Evolutionary conservation across 2,797 vertebrate species (phyloP).

Genomic region (Poeciliopsis infans): DNA sequence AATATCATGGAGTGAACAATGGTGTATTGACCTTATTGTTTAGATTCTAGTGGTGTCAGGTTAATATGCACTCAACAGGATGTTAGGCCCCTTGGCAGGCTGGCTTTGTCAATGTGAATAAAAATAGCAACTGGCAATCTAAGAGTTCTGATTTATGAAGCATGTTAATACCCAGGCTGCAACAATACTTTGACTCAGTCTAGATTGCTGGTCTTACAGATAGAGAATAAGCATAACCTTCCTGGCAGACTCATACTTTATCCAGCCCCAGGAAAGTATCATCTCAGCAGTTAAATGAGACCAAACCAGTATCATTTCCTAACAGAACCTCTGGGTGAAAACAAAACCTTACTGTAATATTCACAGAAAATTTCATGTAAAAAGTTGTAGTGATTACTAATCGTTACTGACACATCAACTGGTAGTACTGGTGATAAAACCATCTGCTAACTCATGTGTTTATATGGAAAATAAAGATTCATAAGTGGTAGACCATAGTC

Average conservation of each 20-base stretch:
- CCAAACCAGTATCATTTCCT: constrained; percentile 29
- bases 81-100: constrained; percentile 48
- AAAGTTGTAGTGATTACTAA: background rate
- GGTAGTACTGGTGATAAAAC: background rate
- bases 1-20: constrained; percentile 35
- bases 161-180: constrained; percentile 74
- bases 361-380: background rate
- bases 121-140: constrained; percentile 79
- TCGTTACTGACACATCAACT: background rate
- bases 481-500: background rate
- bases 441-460: background rate
- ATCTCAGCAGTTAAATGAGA: constrained; percentile 41
- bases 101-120: constrained; percentile 69
- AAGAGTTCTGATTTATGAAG: constrained; percentile 80
- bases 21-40: constrained; percentile 30
- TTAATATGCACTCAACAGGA: constrained; percentile 55
- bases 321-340: background rate
- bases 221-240: constrained; percentile 61
- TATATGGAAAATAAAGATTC: background rate
- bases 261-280: constrained; percentile 46
- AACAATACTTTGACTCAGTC: constrained; percentile 61
- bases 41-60: constrained; percentile 45
- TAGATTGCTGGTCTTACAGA: constrained; percentile 62
- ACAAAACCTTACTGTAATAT: background rate
- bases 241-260: constrained; percentile 62